Percentiles rank a stretch among this genome's conserved stretches.
These are phyloP conservation scores for Natrix natrix DNA, from an alignment of 2,797 vertebrate genomes.

Conservation along the genomic window DNA sequence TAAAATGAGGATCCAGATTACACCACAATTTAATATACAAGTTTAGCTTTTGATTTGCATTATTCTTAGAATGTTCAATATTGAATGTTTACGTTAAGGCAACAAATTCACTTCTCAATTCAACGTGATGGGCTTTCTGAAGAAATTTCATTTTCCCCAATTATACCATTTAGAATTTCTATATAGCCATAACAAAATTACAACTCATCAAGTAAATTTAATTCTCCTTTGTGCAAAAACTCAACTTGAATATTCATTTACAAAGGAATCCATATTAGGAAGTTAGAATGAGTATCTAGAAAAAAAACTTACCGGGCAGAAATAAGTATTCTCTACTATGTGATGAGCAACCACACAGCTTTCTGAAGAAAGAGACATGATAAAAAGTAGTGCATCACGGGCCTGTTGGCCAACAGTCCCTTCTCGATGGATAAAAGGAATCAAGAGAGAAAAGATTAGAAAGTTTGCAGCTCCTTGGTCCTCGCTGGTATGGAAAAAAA, in stretches of 20 bases:
- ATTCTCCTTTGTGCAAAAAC: background rate
- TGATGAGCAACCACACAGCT: conserved; percentile 88
- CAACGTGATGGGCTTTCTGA: background rate
- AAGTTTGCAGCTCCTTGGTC: conserved; percentile 98
- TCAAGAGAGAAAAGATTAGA: conserved; percentile 96
- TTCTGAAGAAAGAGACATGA: conserved; percentile 95
- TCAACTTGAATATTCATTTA: background rate
- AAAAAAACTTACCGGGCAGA: conserved; percentile 88
- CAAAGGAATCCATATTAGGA: background rate
- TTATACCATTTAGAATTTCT: background rate
- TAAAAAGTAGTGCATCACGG: conserved; percentile 91
- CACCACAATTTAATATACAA: background rate
- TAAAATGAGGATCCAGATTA: background rate
- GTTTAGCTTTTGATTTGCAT: background rate
- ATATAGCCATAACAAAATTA: background rate
- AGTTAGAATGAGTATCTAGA: background rate
- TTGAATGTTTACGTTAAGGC: background rate
- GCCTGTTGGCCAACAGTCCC: conserved; percentile 93
- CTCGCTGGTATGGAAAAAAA: conserved; percentile 98
- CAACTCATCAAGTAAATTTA: background rate
- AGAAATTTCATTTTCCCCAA: background rate
- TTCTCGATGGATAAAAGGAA: conserved; percentile 96
- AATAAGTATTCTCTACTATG: conserved; percentile 92
- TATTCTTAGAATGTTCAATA: background rate
- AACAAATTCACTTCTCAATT: background rate